phyloP scores from a whole-genome alignment of 2,797 vertebrate genomes.

The Hemitrygon akajei region DNA sequence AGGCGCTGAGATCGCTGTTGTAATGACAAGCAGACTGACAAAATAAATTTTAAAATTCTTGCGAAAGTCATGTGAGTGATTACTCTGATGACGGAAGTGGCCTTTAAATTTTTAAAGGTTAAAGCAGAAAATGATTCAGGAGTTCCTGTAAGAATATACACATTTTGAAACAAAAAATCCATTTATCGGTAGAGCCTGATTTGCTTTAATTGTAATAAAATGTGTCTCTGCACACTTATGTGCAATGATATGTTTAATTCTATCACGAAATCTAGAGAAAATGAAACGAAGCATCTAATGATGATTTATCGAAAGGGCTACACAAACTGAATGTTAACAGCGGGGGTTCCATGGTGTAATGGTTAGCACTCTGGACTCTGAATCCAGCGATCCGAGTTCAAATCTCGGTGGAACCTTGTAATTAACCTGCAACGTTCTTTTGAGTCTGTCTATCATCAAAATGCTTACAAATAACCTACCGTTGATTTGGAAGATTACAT shows the following conservation, averaged over 20 bases:
- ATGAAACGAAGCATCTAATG: background rate
- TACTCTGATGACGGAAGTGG: background rate
- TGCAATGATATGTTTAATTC: too few relatives aligned
- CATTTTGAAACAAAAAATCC: background rate
- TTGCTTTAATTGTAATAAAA: background rate
- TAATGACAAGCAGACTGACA: background rate
- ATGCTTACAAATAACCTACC: too few relatives aligned
- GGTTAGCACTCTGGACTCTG: slow-evolving; percentile 34
- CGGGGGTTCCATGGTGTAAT: slow-evolving; percentile 34
- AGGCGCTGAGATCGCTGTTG: too few relatives aligned
- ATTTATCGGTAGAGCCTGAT: background rate
- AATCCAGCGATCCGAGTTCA: slow-evolving; percentile 33
- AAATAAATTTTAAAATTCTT: too few relatives aligned
- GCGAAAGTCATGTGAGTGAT: background rate
- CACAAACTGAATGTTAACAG: rapidly evolving
- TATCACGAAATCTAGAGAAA: too few relatives aligned
- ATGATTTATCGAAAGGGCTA: background rate
- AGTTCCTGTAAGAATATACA: background rate
- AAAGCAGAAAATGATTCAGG: background rate
- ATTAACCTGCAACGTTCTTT: background rate
- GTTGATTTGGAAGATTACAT: too few relatives aligned
- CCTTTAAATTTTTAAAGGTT: background rate
- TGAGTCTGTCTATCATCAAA: too few relatives aligned
- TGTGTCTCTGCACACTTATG: background rate
- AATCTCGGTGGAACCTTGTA: slow-evolving; percentile 15